phyloP scores from a whole-genome alignment of 2,888 invertebrate genomes.

The Chalcosyrphus nemorum region DNA sequence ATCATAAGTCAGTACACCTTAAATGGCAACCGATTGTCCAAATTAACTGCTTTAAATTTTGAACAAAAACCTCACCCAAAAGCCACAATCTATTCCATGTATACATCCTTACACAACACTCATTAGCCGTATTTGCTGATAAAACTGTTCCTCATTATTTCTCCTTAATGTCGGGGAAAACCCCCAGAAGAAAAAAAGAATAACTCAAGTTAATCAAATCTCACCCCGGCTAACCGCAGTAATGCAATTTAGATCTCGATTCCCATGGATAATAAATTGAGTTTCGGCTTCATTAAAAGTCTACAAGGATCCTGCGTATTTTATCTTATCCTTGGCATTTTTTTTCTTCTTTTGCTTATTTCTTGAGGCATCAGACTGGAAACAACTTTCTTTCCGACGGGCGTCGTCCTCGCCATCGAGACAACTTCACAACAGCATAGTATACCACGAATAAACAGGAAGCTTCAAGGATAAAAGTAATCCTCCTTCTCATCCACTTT shows the following conservation, averaged over 20 bases:
- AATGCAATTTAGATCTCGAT: constrained; percentile 72
- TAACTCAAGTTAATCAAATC: constrained; percentile 61
- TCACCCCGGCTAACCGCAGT: constrained; percentile 56
- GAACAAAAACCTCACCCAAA: too few species aligned
- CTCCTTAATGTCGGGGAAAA: neutral
- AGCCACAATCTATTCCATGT: constrained; percentile 2
- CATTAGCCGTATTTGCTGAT: constrained; percentile 23
- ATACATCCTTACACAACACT: neutral
- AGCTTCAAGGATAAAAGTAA: constrained; percentile 45
- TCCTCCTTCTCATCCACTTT: constrained; percentile 45
- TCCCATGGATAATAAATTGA: constrained; percentile 72
- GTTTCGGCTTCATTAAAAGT: constrained; percentile 73
- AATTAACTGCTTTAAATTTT: too few species aligned
- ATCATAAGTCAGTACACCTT: too few species aligned
- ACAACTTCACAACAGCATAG: constrained; percentile 48
- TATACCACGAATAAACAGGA: constrained; percentile 41
- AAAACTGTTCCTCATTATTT: constrained; percentile 1
- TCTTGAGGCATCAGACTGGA: constrained; percentile 70
- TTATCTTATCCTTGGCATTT: neutral
- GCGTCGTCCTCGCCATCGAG: constrained; percentile 42
- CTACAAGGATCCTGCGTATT: constrained; percentile 60
- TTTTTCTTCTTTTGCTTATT: constrained; percentile 21
- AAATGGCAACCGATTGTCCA: too few species aligned
- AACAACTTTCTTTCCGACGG: constrained; percentile 68
- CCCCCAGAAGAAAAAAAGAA: constrained; percentile 13